phyloP scores from a whole-genome alignment of 2,113 vertebrate species.

The Tachysurus vachellii region DNA sequence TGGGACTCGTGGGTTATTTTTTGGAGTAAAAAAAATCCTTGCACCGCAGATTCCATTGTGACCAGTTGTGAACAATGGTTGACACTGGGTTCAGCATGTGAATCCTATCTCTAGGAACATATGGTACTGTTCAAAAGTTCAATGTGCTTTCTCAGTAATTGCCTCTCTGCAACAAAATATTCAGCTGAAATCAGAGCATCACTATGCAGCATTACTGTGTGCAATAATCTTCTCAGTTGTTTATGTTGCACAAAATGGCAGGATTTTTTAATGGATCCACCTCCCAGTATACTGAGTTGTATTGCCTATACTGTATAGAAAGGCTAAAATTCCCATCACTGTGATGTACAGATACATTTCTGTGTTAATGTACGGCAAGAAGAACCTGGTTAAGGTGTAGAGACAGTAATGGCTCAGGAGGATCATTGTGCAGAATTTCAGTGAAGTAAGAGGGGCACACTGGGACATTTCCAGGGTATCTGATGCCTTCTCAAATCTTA shows the following conservation, averaged over 20 bases:
- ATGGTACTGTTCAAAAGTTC: constrained; percentile 50
- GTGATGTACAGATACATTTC: constrained; percentile 35
- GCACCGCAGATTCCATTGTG: constrained; percentile 52
- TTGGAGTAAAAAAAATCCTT: constrained; percentile 8
- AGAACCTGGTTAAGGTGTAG: neutral
- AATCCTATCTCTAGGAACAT: constrained; percentile 65
- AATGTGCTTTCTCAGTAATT: constrained; percentile 48
- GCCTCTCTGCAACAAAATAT: constrained; percentile 43
- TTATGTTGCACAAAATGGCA: constrained; percentile 42
- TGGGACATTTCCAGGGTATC: constrained; percentile 41
- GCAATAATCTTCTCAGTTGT: constrained; percentile 44
- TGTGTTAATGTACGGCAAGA: constrained; percentile 12
- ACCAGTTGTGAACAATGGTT: constrained; percentile 55
- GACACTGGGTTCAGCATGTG: constrained; percentile 56
- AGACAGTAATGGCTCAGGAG: constrained; percentile 12
- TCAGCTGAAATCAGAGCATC: constrained; percentile 48
- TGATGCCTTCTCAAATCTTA: constrained; percentile 13
- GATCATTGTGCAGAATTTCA: constrained; percentile 18
- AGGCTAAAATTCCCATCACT: constrained; percentile 42
- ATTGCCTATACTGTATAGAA: constrained; percentile 8
- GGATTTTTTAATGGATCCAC: constrained; percentile 36
- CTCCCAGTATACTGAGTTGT: constrained; percentile 33
- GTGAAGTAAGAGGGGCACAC: constrained; percentile 27
- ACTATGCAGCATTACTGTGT: constrained; percentile 42
- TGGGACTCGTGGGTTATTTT: neutral